These are phyloP conservation scores for Saccostrea echinata DNA, from an alignment of 1,140 invertebrate species.

Conservation along the genomic window DNA sequence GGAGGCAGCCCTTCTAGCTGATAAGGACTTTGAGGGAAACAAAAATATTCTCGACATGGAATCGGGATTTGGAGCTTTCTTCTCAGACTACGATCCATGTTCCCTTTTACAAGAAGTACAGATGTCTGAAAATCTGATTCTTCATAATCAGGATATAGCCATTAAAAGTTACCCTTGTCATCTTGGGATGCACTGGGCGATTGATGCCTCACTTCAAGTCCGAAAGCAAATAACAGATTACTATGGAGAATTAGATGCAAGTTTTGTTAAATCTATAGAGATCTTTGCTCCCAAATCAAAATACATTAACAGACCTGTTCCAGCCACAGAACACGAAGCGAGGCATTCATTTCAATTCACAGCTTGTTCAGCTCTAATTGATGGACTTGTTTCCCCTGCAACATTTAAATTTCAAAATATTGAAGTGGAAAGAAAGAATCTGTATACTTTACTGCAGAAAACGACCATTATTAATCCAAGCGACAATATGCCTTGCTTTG, in stretches of 20 bases:
- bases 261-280: slow-evolving; percentile 58
- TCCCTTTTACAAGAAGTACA: slow-evolving; percentile 44
- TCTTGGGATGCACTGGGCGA: slow-evolving; percentile 75
- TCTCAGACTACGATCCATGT: slow-evolving; percentile 69
- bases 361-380: slow-evolving; percentile 67
- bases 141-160: slow-evolving; percentile 70
- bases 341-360: slow-evolving; percentile 75
- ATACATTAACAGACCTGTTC: slow-evolving; percentile 72
- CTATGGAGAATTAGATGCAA: slow-evolving; percentile 3
- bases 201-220: slow-evolving; percentile 66
- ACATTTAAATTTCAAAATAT: slow-evolving; percentile 56
- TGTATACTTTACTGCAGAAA: slow-evolving; percentile 63
- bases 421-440: slow-evolving; percentile 52
- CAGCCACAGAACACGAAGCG: slow-evolving; percentile 68
- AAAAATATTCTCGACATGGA: slow-evolving; percentile 68
- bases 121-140: slow-evolving; percentile 55
- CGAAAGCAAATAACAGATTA: slow-evolving; percentile 49
- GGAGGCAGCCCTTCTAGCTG: slow-evolving; percentile 70
- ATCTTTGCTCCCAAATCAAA: slow-evolving; percentile 68
- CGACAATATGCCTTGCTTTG: slow-evolving; percentile 68
- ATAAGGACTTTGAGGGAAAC: slow-evolving; percentile 71
- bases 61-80: slow-evolving; percentile 72
- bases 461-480: slow-evolving; percentile 60
- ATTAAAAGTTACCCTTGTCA: slow-evolving; percentile 73
- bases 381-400: slow-evolving; percentile 66